Evolutionary conservation across 1,140 invertebrate genomes (phyloP).

Genomic region (Tyrophagus putrescentiae): DNA sequence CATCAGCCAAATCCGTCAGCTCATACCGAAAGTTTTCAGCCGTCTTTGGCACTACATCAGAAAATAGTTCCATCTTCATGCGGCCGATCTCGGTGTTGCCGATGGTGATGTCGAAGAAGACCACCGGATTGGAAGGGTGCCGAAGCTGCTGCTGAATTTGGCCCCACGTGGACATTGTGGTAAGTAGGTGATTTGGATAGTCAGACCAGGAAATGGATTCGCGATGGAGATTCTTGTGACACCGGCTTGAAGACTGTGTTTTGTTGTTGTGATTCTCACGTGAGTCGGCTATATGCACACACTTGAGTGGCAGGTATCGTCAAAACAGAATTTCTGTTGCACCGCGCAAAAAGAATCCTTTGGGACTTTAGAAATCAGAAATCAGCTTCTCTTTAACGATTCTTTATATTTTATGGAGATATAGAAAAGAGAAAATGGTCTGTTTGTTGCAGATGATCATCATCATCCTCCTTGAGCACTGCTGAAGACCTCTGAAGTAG

Average conservation of each 20-base stretch:
- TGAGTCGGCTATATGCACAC: too few relatives aligned
- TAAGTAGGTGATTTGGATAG: too few relatives aligned
- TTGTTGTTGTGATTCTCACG: background rate
- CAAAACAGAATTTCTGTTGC: too few relatives aligned
- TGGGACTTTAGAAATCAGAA: too few relatives aligned
- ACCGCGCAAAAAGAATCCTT: too few relatives aligned
- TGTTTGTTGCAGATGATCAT: background rate
- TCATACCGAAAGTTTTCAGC: conserved; percentile 79
- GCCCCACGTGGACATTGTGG: conserved; percentile 69
- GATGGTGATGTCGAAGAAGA: conserved; percentile 57
- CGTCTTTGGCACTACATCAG: conserved; percentile 89
- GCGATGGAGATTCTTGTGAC: background rate
- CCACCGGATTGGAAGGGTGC: conserved; percentile 85
- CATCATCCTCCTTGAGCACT: background rate
- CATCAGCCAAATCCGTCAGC: conserved; percentile 11
- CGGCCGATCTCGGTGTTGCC: conserved; percentile 57
- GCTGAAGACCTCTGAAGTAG: background rate
- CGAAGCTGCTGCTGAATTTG: conserved; percentile 79
- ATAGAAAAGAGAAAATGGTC: too few relatives aligned
- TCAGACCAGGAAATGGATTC: background rate
- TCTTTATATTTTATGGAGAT: too few relatives aligned
- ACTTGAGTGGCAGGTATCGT: too few relatives aligned
- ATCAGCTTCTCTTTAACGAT: too few relatives aligned
- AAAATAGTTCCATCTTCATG: conserved; percentile 90
- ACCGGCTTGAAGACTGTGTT: background rate